These are phyloP conservation scores for Gerosis bhagava DNA, from an alignment of 2,888 invertebrate species.

Conservation along the genomic window DNA sequence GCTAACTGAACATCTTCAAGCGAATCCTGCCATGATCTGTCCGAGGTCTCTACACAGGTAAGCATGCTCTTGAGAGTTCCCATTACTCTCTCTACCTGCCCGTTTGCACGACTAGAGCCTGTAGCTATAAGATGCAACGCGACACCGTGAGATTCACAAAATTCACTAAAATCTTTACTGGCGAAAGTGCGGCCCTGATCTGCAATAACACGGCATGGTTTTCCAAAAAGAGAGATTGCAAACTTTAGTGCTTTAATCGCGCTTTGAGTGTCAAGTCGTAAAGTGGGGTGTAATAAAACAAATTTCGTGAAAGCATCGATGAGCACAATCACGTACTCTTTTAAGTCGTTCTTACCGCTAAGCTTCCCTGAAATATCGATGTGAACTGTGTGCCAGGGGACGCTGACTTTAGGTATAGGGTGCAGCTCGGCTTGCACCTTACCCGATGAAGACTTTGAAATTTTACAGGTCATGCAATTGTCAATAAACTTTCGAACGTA, in stretches of 20 bases:
- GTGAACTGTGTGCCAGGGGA: slow-evolving; percentile 43
- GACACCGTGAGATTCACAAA: no score
- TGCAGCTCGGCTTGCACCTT: slow-evolving; percentile 39
- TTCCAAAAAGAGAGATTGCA: background rate
- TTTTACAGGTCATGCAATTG: slow-evolving; percentile 31
- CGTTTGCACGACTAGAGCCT: no score
- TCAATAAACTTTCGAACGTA: slow-evolving; percentile 41
- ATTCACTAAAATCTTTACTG: no score
- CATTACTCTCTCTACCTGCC: no score
- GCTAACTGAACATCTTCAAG: background rate
- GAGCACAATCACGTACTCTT: slow-evolving; percentile 40
- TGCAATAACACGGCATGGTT: no score
- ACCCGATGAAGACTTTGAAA: slow-evolving; percentile 40
- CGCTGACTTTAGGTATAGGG: slow-evolving; percentile 39
- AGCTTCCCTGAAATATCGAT: slow-evolving; percentile 40
- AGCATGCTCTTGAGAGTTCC: no score
- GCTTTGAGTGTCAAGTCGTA: no score
- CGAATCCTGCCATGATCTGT: background rate
- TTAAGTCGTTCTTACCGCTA: slow-evolving; percentile 36
- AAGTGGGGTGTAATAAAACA: no score
- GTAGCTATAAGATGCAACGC: no score
- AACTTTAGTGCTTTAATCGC: background rate
- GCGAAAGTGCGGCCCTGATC: background rate
- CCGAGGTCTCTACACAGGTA: background rate
- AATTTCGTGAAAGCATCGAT: slow-evolving; percentile 41